Evolutionary conservation across 2,113 vertebrate genomes (phyloP), one percentile per base, ranked within the genome.

Genomic region (Gobius niger): DNA sequence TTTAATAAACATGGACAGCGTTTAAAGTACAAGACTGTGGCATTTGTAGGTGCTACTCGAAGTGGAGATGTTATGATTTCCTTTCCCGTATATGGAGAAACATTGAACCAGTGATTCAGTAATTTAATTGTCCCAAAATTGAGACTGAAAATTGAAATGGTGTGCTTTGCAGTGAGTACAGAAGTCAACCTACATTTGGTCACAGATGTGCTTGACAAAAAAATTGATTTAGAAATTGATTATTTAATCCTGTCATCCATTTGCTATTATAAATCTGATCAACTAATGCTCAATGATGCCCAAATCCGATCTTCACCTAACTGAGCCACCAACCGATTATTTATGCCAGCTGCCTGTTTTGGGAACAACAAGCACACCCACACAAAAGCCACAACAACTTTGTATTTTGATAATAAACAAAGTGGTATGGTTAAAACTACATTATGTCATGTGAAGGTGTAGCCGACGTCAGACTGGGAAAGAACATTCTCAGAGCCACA

Each of bases 211-310:
- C 6, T 13, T 11, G 10, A 54, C 12, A 57, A 6, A 56, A 34
- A 13, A 11, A n/a, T n/a, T 34, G 19, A 24, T 54, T 7, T 54
- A 2, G 24, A 34, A 34, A 80, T 67, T 61, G 69, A 81, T 78
- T 44, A 67, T 62, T 63, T 77, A 68, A 75, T 76, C 79, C 66
- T 57, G 44, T 85, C 81, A 67, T n/a, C 41, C 63, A 42, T 72
- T 65, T 85, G 47, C 0, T 18, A 74, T 80, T 67, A 81, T 82
- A 65, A 65, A 87, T 81, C 76, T 62, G 65, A 70, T 12, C 72
- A 46, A 63, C 42, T 68, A 63, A 75, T 10, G 51, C 1, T 3
- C 57, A 81, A 75, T 76, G 78, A 87, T 83, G 65, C 40, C 34
- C 63, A 68, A 70, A 82, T 83, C 77, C 57, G 67, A 63, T 68